These are phyloP conservation scores for Automeris io DNA, from an alignment of 2,888 invertebrate species.

Conservation along the genomic window DNA sequence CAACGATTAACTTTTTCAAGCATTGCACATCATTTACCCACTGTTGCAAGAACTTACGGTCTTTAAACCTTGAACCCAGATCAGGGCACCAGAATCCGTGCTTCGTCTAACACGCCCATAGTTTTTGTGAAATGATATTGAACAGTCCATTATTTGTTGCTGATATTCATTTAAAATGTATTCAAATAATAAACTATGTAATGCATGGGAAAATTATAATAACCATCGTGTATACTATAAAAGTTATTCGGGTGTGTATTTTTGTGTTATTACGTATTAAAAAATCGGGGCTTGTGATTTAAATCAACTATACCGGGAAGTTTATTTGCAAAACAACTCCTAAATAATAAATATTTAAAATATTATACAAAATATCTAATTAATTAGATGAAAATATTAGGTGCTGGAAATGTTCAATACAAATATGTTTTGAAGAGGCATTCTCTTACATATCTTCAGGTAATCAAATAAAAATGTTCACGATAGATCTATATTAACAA, in stretches of 20 bases:
- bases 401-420: too few species aligned
- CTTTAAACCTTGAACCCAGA: slow-evolving; percentile 17
- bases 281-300: too few species aligned
- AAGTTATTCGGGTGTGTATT: slow-evolving; percentile 8
- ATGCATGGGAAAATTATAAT: slow-evolving; percentile 27
- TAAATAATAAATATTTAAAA: too few species aligned
- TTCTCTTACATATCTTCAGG: too few species aligned
- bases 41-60: slow-evolving; percentile 25
- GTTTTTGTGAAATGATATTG: slow-evolving; percentile 19
- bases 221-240: slow-evolving; percentile 15
- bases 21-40: slow-evolving; percentile 22
- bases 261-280: not conserved
- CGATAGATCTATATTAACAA: not conserved
- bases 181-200: slow-evolving; percentile 25
- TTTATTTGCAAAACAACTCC: too few species aligned
- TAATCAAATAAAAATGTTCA: not conserved
- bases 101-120: slow-evolving; percentile 30
- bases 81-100: slow-evolving; percentile 22
- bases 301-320: too few species aligned
- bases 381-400: too few species aligned
- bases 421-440: too few species aligned
- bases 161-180: slow-evolving; percentile 13
- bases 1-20: slow-evolving; percentile 13
- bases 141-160: slow-evolving; percentile 12
- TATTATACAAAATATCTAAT: too few species aligned